Conservation (phyloP, 2,113 vertebrate species). For the Podarcis muralis region DNA sequence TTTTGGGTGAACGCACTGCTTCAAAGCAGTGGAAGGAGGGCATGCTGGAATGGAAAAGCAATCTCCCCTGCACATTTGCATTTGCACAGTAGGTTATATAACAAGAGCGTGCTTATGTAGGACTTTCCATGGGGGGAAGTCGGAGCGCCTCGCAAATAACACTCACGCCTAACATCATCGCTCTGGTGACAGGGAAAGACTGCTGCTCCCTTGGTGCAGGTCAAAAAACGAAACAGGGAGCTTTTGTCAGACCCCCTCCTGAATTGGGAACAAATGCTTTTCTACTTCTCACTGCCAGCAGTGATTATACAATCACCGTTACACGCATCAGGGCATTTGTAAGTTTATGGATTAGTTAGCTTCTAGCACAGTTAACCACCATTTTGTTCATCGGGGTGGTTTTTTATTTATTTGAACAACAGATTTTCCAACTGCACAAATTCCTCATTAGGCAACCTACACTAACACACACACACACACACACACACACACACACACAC, state of each 20-base stretch:
- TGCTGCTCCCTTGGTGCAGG: not conserved
- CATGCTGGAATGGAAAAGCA: not conserved
- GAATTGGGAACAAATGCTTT: not conserved
- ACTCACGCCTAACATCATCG: not conserved
- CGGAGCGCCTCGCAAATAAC: not conserved
- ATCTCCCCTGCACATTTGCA: not conserved
- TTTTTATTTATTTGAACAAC: too few relatives aligned
- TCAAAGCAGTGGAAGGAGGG: conserved; percentile 11
- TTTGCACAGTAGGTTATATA: conserved; percentile 25
- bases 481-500: too few relatives aligned
- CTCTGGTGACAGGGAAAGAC: not conserved
- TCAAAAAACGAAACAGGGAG: not conserved
- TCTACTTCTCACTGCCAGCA: not conserved
- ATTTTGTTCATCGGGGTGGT: not conserved
- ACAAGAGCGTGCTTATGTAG: not conserved
- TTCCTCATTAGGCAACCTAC: too few relatives aligned
- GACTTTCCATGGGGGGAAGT: conserved; percentile 12
- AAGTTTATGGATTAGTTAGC: not conserved
- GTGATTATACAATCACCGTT: not conserved
- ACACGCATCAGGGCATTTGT: not conserved
- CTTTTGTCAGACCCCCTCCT: not conserved
- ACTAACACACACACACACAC: too few relatives aligned
- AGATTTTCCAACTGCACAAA: too few relatives aligned
- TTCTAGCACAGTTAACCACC: not conserved
- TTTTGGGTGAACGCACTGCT: not conserved